Base-by-base conservation (phyloP, 2,797 vertebrate genomes). In the Myripristis murdjan region DNA sequence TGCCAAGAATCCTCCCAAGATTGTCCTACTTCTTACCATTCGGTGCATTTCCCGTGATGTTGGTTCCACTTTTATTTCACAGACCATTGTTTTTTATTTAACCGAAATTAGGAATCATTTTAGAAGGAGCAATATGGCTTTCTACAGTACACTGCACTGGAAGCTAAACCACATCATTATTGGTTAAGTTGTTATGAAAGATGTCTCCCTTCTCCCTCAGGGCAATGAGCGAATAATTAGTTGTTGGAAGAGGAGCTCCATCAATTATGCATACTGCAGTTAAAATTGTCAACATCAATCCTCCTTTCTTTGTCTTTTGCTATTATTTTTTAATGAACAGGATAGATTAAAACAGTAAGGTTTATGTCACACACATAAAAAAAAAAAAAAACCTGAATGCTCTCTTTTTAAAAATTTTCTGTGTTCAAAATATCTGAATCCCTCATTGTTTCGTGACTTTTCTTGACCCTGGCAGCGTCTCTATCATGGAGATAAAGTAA, bases 1-100 rank as follows among this genome's bases (percentile, higher is more conserved):
- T 75, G 73, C 75, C 71, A 66, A 66, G 47, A 77, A 59, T 81
- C 64, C 43, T 71, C 55, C 43, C 48, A 84, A 79, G 67, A 86
- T 87, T 86, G 70, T 62, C 12, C 70, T 22, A 67, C 73, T 73
- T 68, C 51, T 76, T 44, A 39, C n/a, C 79, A 77, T 12, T 22
- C 52, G 43, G 63, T 58, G 35, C 46, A 52, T 67, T 74, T 37
- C 20, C 74, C 51, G 33, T 55, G 15, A 56, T 51, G 20, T 73
- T n/a, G 9, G 49, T 61, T 51, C 14, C 37, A 28, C 24, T 18
- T 64, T 20, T 44, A n/a, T 44, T 41, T 52, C 37, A 39, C 26
- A 57, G 28, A 43, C 24, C 6, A 15, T 51, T 77, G 58, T 84
- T 71, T 76, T 16, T 31, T 35, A 5, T 76, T 46, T 37, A 48